Percentiles rank a stretch among this genome's conserved stretches.
Evolutionary conservation across 2,888 invertebrate species (phyloP).

Genomic region (Brachypterus glaber): DNA sequence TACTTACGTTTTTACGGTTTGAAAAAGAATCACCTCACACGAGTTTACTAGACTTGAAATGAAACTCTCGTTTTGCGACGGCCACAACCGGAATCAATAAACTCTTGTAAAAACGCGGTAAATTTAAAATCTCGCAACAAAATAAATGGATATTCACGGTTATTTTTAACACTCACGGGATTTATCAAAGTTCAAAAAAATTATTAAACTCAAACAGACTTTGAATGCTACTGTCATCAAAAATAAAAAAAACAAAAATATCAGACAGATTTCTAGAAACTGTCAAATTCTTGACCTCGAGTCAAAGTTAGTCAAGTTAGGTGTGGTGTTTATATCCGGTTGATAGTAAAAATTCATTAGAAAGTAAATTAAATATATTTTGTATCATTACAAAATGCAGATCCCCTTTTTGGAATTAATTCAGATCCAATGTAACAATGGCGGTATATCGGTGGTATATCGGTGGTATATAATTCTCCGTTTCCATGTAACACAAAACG

Average conservation of each 20-base stretch:
- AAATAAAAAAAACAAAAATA: constrained; percentile 10
- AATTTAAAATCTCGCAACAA: constrained; percentile 27
- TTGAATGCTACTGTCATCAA: constrained; percentile 11
- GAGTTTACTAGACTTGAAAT: constrained; percentile 29
- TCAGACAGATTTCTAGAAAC: constrained; percentile 7
- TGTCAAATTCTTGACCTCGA: too few species aligned
- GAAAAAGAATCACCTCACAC: constrained; percentile 40
- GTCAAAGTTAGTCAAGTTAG: too few species aligned
- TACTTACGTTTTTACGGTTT: constrained; percentile 42
- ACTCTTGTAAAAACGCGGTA: constrained; percentile 26
- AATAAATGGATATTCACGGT: constrained; percentile 3
- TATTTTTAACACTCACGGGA: constrained; percentile 3
- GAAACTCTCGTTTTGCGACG: constrained; percentile 28
- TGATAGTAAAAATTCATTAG: too few species aligned
- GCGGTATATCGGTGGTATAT: too few species aligned
- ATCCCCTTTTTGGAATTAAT: too few species aligned
- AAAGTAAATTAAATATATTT: too few species aligned
- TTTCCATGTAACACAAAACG: too few species aligned
- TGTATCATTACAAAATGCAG: too few species aligned
- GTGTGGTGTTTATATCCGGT: too few species aligned
- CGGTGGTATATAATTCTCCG: too few species aligned
- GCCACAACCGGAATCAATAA: constrained; percentile 35
- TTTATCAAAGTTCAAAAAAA: constrained; percentile 10
- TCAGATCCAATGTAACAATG: too few species aligned
- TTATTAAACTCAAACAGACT: constrained; percentile 11